These are phyloP conservation scores for Drosophila kanekoi DNA, from an alignment of 2,888 invertebrate genomes.

Conservation along the genomic window DNA sequence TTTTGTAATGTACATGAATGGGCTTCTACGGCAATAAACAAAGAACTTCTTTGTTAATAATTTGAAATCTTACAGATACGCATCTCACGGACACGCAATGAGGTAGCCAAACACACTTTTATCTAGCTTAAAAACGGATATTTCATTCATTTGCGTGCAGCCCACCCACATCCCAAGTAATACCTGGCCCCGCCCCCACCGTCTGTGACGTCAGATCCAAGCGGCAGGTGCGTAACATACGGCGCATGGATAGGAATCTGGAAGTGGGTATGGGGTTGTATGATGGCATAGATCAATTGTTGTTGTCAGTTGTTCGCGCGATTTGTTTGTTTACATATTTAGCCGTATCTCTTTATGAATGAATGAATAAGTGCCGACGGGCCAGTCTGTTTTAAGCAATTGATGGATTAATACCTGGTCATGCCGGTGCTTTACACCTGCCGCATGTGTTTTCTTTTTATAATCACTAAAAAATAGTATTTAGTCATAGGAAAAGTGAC, in stretches of 20 bases:
- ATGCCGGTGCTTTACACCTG: slow-evolving; percentile 23
- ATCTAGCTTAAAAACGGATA: slow-evolving; percentile 37
- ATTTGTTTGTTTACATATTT: slow-evolving; percentile 73
- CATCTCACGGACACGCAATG: not conserved
- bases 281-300: slow-evolving; percentile 71
- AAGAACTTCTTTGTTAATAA: slow-evolving; percentile 71
- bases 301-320: slow-evolving; percentile 58
- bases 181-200: not conserved
- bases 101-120: slow-evolving; percentile 3
- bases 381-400: slow-evolving; percentile 48
- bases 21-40: slow-evolving; percentile 64
- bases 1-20: slow-evolving; percentile 33
- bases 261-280: slow-evolving; percentile 19
- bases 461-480: slow-evolving; percentile 6
- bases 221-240: slow-evolving; percentile 46
- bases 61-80: slow-evolving; percentile 65
- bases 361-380: slow-evolving; percentile 75
- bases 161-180: slow-evolving; percentile 23
- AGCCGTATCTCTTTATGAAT: slow-evolving; percentile 70
- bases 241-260: slow-evolving; percentile 24
- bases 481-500: slow-evolving; percentile 18
- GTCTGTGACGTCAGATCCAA: slow-evolving; percentile 47
- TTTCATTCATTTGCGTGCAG: slow-evolving; percentile 57
- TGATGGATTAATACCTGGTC: slow-evolving; percentile 64
- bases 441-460: slow-evolving; percentile 26